Evolutionary conservation across 2,888 invertebrate genomes (phyloP), one percentile per base, ranked within the genome.

Genomic region (Dryomyza anilis): DNA sequence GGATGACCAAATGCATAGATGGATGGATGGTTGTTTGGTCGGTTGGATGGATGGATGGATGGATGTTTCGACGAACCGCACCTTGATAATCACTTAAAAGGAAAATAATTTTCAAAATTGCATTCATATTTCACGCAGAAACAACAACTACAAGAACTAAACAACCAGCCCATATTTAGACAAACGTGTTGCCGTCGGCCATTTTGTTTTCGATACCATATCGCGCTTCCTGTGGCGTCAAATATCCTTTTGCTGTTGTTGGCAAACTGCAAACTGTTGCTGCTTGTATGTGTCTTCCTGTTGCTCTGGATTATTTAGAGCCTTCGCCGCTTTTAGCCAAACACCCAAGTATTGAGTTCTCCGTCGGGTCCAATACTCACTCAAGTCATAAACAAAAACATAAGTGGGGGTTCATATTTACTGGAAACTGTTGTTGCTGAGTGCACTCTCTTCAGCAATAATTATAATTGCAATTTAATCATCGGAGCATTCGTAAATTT

Each of bases 41-140:
- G 27, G 4, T 30, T 29, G 39, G 21, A 27, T 50, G 50, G 48
- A 50, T 27, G 29, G 33, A 33, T 36, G 46, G 66, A 68, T 64
- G 66, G 67, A 69, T 66, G 64, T 67, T 66, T 57, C 65, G 66
- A 69, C 75, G 72, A 72, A 76, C 82, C 82, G 80, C 82, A 81
- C 82, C 82, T 81, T 81, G 75, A 79, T 80, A 82, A 81, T 82
- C 82, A 82, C 81, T 82, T 82, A 82, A 81, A 81, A 81, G 80
- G 79, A 79, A 80, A 81, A 80, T 80, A 80, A 80, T 79, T 80
- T 81, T 74, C 76, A 73, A 81, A 80, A 80, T 81, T 80, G 79
- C 80, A 79, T 79, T 81, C 80, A 80, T 77, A 79, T 39, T 53
- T 61, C 53, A 61, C 39, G 46, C 70, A 73, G 71, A 61, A 65